Evolutionary conservation across 2,888 invertebrate genomes (phyloP).

Genomic region (Bhutanitis thaidina): DNA sequence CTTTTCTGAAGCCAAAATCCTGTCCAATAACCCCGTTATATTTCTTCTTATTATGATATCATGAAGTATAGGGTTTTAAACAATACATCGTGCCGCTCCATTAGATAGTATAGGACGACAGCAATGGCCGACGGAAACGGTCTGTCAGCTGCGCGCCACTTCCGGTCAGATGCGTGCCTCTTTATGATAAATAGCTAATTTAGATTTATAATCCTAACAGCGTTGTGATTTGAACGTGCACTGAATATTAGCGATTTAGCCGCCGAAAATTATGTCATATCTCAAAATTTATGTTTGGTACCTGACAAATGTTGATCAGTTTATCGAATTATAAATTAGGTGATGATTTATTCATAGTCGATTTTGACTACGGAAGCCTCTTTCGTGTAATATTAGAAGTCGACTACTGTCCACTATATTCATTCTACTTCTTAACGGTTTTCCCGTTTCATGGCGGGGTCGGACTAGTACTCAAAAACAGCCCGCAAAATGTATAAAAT

Average conservation of each 20-base stretch:
- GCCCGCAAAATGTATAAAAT: too few relatives aligned
- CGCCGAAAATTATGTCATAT: conserved; percentile 8
- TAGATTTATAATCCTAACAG: conserved; percentile 42
- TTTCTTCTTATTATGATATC: conserved; percentile 25
- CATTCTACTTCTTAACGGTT: too few relatives aligned
- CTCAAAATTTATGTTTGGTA: background rate
- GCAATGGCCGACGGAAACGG: conserved; percentile 59
- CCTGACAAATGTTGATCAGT: background rate
- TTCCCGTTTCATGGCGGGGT: too few relatives aligned
- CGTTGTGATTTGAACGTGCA: conserved; percentile 11
- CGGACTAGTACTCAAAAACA: too few relatives aligned
- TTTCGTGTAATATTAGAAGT: too few relatives aligned
- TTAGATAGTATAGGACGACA: conserved; percentile 53
- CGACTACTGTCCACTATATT: too few relatives aligned
- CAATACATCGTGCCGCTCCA: conserved; percentile 64
- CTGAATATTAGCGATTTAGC: conserved; percentile 16
- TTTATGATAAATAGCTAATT: conserved; percentile 50
- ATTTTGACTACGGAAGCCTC: too few relatives aligned
- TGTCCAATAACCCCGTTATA: conserved; percentile 47
- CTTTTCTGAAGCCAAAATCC: background rate
- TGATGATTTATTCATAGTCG: too few relatives aligned
- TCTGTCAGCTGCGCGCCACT: conserved; percentile 54
- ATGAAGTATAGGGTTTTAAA: conserved; percentile 48
- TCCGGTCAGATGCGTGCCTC: conserved; percentile 65
- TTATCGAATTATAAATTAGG: too few relatives aligned